These are phyloP conservation scores for Lymantria dispar DNA, from an alignment of 2,888 invertebrate species.

Conservation along the genomic window DNA sequence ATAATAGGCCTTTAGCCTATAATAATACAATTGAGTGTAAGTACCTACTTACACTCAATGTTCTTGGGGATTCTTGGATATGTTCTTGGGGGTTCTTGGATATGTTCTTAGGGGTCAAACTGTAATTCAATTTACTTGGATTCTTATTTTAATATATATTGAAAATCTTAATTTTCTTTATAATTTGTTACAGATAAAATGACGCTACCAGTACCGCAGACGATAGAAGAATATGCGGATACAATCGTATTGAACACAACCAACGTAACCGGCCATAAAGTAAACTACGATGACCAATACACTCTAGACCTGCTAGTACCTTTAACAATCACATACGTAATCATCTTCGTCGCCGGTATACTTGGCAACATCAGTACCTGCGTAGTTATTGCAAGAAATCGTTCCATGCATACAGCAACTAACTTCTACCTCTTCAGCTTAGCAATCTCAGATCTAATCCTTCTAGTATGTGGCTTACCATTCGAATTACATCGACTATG, in stretches of 20 bases:
- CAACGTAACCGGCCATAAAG: conserved; percentile 46
- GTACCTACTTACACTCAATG: too few species aligned
- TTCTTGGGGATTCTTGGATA: too few species aligned
- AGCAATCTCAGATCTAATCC: conserved; percentile 89
- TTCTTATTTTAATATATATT: too few species aligned
- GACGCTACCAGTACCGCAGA: conserved; percentile 34
- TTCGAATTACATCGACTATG: conserved; percentile 89
- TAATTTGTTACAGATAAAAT: conserved; percentile 54
- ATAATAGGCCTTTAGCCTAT: too few species aligned
- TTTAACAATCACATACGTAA: conserved; percentile 85
- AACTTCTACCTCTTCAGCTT: conserved; percentile 92
- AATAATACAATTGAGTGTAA: too few species aligned
- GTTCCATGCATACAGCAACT: conserved; percentile 92
- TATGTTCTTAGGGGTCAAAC: too few species aligned
- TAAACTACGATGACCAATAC: conserved; percentile 65
- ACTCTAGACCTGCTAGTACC: conserved; percentile 84
- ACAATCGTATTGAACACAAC: conserved; percentile 47
- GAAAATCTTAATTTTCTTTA: conserved; percentile 5
- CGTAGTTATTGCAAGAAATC: conserved; percentile 88
- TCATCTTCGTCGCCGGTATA: conserved; percentile 88
- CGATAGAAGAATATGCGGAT: conserved; percentile 52
- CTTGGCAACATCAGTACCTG: conserved; percentile 92
- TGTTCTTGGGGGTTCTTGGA: too few species aligned
- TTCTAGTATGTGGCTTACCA: conserved; percentile 89
- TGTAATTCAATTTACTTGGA: too few species aligned